Evolutionary conservation across 2,113 vertebrate genomes (phyloP).

Genomic region (Sinocyclocheilus anshuiensis): DNA sequence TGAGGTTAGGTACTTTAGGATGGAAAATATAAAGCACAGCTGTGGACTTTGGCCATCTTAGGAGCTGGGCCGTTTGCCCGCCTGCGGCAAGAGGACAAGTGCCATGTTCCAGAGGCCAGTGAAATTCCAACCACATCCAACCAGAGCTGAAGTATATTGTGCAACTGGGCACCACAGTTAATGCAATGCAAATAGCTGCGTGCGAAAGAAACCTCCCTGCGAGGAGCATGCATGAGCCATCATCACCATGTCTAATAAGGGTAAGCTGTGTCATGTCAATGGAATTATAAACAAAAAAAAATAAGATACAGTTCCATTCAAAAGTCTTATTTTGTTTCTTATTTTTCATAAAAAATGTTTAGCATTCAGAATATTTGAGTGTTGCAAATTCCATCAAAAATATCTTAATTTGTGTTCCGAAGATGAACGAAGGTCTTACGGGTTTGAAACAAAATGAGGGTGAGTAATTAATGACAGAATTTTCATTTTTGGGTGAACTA

Average conservation of each 20-base stretch:
- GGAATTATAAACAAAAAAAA: neutral
- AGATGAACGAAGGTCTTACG: too few relatives aligned
- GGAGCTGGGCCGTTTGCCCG: slow-evolving; percentile 60
- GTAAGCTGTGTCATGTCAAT: neutral
- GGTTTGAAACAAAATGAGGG: too few relatives aligned
- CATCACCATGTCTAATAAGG: neutral
- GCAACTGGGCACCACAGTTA: neutral
- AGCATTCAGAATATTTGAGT: neutral
- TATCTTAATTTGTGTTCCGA: too few relatives aligned
- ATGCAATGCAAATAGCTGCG: neutral
- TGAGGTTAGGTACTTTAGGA: slow-evolving; percentile 40
- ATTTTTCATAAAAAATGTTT: neutral
- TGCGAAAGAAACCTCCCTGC: slow-evolving; percentile 31
- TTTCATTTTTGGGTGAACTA: too few relatives aligned
- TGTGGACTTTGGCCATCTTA: slow-evolving; percentile 50
- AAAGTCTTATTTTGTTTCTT: neutral
- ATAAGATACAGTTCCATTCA: neutral
- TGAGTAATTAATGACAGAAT: too few relatives aligned
- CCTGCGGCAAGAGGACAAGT: slow-evolving; percentile 63
- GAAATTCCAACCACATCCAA: slow-evolving; percentile 67
- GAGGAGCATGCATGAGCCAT: neutral
- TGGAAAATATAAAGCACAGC: slow-evolving; percentile 61
- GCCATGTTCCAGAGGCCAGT: slow-evolving; percentile 67
- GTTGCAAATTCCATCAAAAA: neutral
- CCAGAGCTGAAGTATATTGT: slow-evolving; percentile 7